Evolutionary conservation across 1,140 invertebrate species (phyloP), one percentile per base, ranked within the genome.

Genomic region (Marisa cornuarietis): DNA sequence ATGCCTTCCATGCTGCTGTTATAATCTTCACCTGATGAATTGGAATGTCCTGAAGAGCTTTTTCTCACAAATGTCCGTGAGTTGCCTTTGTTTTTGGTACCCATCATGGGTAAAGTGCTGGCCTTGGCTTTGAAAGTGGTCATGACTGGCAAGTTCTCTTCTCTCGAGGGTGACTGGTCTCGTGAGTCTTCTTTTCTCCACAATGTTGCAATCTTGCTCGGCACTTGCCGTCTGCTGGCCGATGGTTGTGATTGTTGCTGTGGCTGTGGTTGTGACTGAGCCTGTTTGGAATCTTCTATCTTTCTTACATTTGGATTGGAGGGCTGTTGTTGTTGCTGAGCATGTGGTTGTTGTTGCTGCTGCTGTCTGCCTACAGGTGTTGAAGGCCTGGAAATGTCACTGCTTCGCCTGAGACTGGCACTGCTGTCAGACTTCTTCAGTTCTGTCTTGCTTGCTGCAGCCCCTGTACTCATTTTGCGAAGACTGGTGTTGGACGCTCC

Each of bases 161-260:
- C 42, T 71, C 20, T 49, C 6, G 14, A 68, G 6, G n/a, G 65
- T 8, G n/a, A 24, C 65, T 68, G 65, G 26, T 68, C n/a, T 68
- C 65, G n/a, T 24, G 65, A 31, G 22, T 68, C 84, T 22, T 88
- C 95, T 85, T 94, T 95, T 84, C 96, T 97, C 96, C 96, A 97
- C 20, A 98, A 92, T 86, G 93, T 95, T 1, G 96, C 95, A 65
- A 97, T 96, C 88, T 96, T 96, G 89, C 96, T 97, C 4, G 95
- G 94, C 2, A 95, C 94, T 81, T 95, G 94, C 86, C 95, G 90
- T 20, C 94, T 92, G 54, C 16, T 58, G 16, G 11, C 8, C 9
- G 24, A 72, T 82, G 84, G 22, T 81, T 83, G 52, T 83, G 73
- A 65, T 84, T 79, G 81, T 68, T 20, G 20, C 9, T 62, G 72